Base-by-base conservation (phyloP, 2,797 vertebrate species). In the Crypturellus tataupa region DNA sequence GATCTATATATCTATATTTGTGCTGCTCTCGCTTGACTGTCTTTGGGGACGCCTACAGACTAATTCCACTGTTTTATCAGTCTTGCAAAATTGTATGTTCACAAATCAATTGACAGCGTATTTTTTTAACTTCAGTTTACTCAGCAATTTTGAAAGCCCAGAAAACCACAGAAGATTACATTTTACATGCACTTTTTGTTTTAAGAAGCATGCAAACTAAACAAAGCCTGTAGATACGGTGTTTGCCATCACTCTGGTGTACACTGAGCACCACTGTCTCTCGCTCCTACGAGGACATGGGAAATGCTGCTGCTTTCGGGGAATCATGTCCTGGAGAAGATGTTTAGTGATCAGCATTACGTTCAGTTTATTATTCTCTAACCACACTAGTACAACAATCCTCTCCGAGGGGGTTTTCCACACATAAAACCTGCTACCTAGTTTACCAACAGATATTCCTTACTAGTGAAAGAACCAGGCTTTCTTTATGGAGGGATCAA, bases 61-160 rank as follows among this genome's bases (percentile, higher is more conserved):
- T 79, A 31, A 33, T 29, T 56, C 37, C 51, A 40, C 9, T 46
- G 68, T 55, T 68, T 62, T 25, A 16, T 24, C 33, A 77, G 46
- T 24, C 64, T 65, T 86, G 77, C 55, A 31, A 72, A 47, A 67
- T 84, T 84, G 82, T 47, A 63, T 72, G 39, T 42, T 31, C 24
- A 55, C 14, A 46, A n/a, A 44, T 44, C 42, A 31, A 47, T 47
- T 47, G 47, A 31, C 35, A 29, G 37, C 35, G 15, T 39, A 39
- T 31, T 70, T 39, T 39, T 39, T 23, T 70, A 53, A 31, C 47
- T 15, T 84, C 77, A 27, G 83, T 88, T 95, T 91, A 76, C 80
- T 80, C 93, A 93, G 91, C 85, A 93, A 91, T 63, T 86, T 47
- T 60, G 46, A 56, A 56, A 69, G 70, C 1, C 17, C 39, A 67